Base-by-base conservation (phyloP, 1,140 invertebrate species). In the Pararge aegeria region DNA sequence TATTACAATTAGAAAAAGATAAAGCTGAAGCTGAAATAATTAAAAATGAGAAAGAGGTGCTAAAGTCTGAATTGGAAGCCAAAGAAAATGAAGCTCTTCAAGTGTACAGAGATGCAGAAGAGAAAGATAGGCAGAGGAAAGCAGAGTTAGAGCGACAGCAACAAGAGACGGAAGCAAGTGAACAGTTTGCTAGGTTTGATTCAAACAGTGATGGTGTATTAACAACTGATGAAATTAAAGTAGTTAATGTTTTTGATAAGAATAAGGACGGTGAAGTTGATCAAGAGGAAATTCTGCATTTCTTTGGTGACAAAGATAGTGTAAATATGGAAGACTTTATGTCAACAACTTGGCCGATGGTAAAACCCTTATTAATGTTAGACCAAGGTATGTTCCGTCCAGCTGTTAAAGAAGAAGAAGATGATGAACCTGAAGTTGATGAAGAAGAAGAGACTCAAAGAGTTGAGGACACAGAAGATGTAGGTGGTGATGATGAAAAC, bases 221-320 rank as follows among this genome's bases (percentile, higher is more conserved):
- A 38, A 93, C 94, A 62, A 76, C 95, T 34, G 90, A 92, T 49
- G 98, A 99, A 90, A 84, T 99, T 9, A 94, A 95, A 89, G 91
- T 93, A 5, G 92, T 94, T 64, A 90, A 91, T 72, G 94, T 93
- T 38, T 97, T 99, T 91, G 98, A 99, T 90, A 94, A 94, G 66
- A 95, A 99, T 89, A 93, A 93, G 58, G 95, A 99, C 92, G 97
- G 97, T 5, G 91, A 93, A 64, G 92, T 92, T 56, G 96, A 97
- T 44, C 92, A 94, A 38, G 94, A 96, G 52, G 97, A 98, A 71
- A 96, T 98, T 3, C 93, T 95, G 78, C 95, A 93, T 78, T 97
- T 96, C 82, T 89, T 97, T 51, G 93, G 93, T 65, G 93, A 94
- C 48, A 91, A 93, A 60, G 92, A 94, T 49, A 94, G 94, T 76